Evolutionary conservation across 2,113 vertebrate genomes (phyloP).

Genomic region (Rostratula benghalensis): DNA sequence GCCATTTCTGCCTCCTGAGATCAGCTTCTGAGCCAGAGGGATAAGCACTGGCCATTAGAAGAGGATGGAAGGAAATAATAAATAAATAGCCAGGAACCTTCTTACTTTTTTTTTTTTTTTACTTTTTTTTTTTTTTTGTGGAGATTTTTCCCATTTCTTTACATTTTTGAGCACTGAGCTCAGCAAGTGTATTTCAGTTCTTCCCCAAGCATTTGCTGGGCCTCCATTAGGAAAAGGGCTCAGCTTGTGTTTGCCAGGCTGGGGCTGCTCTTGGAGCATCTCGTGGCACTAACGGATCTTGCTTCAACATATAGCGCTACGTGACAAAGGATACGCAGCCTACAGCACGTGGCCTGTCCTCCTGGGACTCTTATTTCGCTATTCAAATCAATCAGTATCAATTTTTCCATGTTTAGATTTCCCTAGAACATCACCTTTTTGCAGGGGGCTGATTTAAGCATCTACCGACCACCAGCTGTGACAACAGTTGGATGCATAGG

Average conservation of each 20-base stretch:
- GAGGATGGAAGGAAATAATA: neutral
- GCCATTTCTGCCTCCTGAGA: neutral
- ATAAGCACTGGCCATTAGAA: neutral
- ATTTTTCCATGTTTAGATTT: neutral
- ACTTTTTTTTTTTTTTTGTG: neutral
- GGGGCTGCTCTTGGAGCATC: neutral
- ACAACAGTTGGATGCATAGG: neutral
- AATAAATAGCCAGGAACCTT: neutral
- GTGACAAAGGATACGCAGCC: neutral
- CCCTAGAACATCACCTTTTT: neutral
- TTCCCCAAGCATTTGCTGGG: neutral
- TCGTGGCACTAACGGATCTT: accelerated
- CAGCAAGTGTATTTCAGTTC: neutral
- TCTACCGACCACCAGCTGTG: neutral
- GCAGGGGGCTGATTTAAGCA: neutral
- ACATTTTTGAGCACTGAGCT: neutral
- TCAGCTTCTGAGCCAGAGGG: neutral
- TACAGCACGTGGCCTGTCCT: neutral
- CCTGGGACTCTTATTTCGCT: neutral
- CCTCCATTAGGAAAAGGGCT: neutral
- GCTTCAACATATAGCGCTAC: neutral
- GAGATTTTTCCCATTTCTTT: neutral
- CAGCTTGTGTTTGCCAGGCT: neutral
- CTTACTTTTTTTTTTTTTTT: neutral
- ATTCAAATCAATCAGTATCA: neutral